Conservation (phyloP, 2,113 vertebrate genomes). For the Scopus umbretta region DNA sequence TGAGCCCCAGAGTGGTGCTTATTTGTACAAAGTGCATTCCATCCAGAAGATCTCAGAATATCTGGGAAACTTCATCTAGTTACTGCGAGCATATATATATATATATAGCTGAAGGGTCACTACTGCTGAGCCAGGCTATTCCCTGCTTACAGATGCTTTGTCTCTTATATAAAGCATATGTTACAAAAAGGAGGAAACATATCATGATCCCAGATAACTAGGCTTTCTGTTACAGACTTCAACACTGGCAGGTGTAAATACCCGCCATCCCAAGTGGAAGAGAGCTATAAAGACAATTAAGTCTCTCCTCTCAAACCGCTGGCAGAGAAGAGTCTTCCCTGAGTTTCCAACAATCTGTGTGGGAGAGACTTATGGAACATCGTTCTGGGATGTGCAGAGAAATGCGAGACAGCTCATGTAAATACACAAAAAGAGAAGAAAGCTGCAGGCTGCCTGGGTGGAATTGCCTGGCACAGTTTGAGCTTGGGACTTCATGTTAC, state of each 20-base stretch:
- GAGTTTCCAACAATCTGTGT: background rate
- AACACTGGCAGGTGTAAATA: background rate
- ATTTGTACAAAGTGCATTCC: background rate
- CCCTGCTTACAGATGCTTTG: background rate
- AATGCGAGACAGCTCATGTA: background rate
- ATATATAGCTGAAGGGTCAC: background rate
- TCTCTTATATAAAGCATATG: background rate
- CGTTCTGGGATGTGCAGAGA: background rate
- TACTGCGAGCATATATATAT: background rate
- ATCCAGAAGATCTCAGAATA: background rate
- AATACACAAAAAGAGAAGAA: background rate
- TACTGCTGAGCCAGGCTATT: background rate
- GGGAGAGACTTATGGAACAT: background rate
- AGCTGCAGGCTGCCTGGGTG: background rate
- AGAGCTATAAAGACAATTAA: background rate
- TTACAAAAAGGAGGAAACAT: background rate
- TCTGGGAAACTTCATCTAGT: background rate
- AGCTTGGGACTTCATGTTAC: background rate
- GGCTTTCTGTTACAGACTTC: background rate
- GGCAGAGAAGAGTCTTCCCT: background rate
- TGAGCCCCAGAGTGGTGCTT: background rate
- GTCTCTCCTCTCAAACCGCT: background rate
- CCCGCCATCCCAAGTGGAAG: too few relatives aligned
- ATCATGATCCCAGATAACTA: background rate
- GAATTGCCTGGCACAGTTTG: background rate